These are phyloP conservation scores for Penelope pileata DNA, from an alignment of 2,113 vertebrate genomes.

Conservation along the genomic window DNA sequence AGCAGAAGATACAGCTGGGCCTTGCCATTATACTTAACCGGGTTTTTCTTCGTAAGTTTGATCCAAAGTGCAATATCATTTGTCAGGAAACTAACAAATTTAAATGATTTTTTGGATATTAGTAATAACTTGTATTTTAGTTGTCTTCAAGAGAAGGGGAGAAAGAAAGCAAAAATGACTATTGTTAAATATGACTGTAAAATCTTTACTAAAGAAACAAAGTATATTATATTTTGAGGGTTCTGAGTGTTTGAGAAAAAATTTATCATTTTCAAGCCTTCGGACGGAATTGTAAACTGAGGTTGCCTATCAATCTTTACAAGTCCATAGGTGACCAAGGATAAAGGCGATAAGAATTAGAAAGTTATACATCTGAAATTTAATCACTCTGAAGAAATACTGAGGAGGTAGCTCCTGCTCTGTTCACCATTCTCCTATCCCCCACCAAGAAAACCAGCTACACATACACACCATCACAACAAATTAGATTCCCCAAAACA, in stretches of 20 bases:
- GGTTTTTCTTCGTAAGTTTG: not conserved
- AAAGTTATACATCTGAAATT: not conserved
- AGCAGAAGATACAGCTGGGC: not conserved
- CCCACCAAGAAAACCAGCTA: not conserved
- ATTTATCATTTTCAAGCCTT: not conserved
- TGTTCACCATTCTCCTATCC: not conserved
- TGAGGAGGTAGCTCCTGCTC: not conserved
- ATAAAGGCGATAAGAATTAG: not conserved
- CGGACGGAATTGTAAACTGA: not conserved
- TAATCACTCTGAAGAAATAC: not conserved
- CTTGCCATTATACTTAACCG: not conserved
- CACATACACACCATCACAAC: not conserved
- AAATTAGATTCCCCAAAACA: not conserved
- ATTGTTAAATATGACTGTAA: not conserved
- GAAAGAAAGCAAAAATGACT: not conserved
- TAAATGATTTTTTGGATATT: not conserved
- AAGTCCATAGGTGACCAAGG: not conserved
- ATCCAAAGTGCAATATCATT: not conserved
- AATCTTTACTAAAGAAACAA: not conserved
- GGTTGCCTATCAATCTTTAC: not conserved
- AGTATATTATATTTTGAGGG: not conserved
- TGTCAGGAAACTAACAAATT: constrained; percentile 5
- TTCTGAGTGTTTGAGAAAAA: not conserved
- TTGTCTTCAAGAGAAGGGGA: not conserved
- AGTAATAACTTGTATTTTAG: not conserved